These are phyloP conservation scores for Colletes collaris DNA, from an alignment of 2,888 invertebrate species.

Conservation along the genomic window DNA sequence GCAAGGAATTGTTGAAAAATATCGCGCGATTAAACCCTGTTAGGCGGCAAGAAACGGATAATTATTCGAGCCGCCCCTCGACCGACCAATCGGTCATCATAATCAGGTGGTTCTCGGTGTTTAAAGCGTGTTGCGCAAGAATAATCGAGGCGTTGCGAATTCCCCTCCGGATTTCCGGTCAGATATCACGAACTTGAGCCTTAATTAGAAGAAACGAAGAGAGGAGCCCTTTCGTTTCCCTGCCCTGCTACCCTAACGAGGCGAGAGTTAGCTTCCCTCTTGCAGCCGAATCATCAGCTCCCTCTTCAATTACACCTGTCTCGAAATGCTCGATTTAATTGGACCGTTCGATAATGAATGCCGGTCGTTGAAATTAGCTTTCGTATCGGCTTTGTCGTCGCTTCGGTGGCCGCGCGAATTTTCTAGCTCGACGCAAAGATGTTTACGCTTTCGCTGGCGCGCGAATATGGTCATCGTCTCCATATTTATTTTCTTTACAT, in stretches of 20 bases:
- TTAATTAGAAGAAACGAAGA: constrained; percentile 62
- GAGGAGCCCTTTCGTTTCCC: constrained; percentile 36
- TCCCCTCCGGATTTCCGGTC: constrained; percentile 11
- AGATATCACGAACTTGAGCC: constrained; percentile 27
- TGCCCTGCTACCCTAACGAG: constrained; percentile 14
- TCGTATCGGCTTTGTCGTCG: not conserved
- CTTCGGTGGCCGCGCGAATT: too few species aligned
- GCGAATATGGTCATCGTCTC: not conserved
- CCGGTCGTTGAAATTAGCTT: constrained; percentile 34
- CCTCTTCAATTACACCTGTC: constrained; percentile 62
- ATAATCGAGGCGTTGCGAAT: constrained; percentile 28
- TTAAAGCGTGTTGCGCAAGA: constrained; percentile 2
- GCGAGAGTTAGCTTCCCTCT: constrained; percentile 26
- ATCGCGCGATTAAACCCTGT: constrained; percentile 3
- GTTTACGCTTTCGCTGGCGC: too few species aligned
- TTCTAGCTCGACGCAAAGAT: not conserved
- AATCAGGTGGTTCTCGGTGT: constrained; percentile 11
- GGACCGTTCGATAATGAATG: constrained; percentile 54
- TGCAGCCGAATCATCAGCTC: constrained; percentile 33
- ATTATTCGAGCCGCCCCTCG: constrained; percentile 14
- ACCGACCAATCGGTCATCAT: constrained; percentile 23
- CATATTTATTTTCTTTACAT: too few species aligned
- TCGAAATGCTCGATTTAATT: constrained; percentile 54
- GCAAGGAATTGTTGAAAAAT: constrained; percentile 1
- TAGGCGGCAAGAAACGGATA: constrained; percentile 2